Evolutionary conservation across 2,797 vertebrate genomes (phyloP), one percentile per base, ranked within the genome.

Genomic region (Malurus leucopterus): DNA sequence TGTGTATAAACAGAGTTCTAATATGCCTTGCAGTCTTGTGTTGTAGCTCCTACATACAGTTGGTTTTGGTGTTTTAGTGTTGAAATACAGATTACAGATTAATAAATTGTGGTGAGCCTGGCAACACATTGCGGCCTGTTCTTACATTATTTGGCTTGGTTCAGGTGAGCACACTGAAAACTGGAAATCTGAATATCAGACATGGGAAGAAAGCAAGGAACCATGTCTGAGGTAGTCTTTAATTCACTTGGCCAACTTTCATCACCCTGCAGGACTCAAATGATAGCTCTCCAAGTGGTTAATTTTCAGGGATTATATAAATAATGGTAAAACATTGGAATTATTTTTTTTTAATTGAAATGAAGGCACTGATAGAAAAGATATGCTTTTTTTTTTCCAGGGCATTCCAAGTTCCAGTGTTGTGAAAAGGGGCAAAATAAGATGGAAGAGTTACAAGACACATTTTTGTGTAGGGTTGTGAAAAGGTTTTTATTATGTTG

Each of bases 401-500:
- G 11, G 15, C 9, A 7, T 49, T 91, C 22, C 54, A 57, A 58
- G 38, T 77, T 84, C 40, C n/a, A 40, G 4, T 59, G 4, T 64
- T 67, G 11, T 49, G 68, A 83, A 89, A 90, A 54, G 27, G 61
- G 22, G 11, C 40, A 80, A 83, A 94, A 64, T 75, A 87, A 69
- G 67, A 54, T 84, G 24, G 70, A 81, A 82, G 4, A 13, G 14
- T 74, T 80, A 75, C 36, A 85, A 70, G 50, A 46, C 41, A 36
- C 11, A 7, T 65, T 88, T 68, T 81, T 40, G 32, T 67, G 16
- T 63, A 83, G 30, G n/a, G 46, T 83, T 70, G 44, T 89, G 77
- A 75, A 77, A 93, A 90, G 72, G 27, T 71, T 92, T 94, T 81
- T 91, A 72, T 76, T 69, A 78, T 63, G 40, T 78, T 88, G 24